Evolutionary conservation across 2,888 invertebrate species (phyloP).

Genomic region (Pseudanteris insignis): DNA sequence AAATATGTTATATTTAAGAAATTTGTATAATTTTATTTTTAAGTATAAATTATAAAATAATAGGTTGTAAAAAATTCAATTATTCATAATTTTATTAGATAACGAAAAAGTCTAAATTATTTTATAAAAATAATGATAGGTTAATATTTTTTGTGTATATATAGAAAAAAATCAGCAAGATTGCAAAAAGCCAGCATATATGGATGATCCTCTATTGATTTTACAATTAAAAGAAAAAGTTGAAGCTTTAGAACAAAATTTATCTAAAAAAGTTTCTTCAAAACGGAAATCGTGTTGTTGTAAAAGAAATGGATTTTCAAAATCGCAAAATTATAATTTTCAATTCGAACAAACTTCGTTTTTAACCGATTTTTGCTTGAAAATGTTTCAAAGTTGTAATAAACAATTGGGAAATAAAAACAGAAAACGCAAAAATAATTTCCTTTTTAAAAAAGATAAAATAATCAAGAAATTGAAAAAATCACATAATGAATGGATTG

Average conservation of each 20-base stretch:
- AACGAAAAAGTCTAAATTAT: too few relatives aligned
- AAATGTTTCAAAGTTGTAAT: slow-evolving; percentile 4
- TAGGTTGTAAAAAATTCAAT: too few relatives aligned
- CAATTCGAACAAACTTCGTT: neutral
- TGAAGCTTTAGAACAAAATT: neutral
- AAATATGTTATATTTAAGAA: too few relatives aligned
- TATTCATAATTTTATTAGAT: too few relatives aligned
- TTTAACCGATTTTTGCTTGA: neutral
- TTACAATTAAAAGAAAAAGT: slow-evolving; percentile 7
- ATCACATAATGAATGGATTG: neutral
- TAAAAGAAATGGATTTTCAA: neutral
- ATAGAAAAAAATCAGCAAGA: neutral
- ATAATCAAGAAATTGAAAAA: too few relatives aligned
- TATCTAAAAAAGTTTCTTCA: neutral
- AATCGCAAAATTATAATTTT: neutral
- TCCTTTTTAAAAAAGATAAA: too few relatives aligned
- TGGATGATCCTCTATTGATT: neutral
- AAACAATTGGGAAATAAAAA: neutral
- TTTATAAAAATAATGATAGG: too few relatives aligned
- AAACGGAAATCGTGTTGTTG: neutral
- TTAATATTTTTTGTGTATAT: neutral
- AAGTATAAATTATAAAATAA: too few relatives aligned
- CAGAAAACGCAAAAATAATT: neutral
- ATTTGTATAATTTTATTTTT: too few relatives aligned
- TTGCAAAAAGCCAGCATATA: too few relatives aligned